phyloP scores from a whole-genome alignment of 2,888 invertebrate species.

The Clunio marinus region DNA sequence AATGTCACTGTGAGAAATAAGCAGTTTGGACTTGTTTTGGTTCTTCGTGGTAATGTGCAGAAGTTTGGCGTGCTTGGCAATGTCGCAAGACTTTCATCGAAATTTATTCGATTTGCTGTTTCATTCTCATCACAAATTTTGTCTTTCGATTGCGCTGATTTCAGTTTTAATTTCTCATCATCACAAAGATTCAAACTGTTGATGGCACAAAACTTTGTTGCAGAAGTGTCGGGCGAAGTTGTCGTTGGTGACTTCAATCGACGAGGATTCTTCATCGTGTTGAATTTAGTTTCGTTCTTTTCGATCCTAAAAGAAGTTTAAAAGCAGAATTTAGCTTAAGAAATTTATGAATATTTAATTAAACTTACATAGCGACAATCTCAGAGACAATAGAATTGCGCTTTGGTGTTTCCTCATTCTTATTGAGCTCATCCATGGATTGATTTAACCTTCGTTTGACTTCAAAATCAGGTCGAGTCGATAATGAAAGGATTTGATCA shows the following conservation, averaged over 20 bases:
- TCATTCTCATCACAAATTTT: background rate
- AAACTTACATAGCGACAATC: constrained; percentile 25
- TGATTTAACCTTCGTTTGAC: background rate
- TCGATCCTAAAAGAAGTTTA: constrained; percentile 21
- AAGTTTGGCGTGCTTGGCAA: constrained; percentile 57
- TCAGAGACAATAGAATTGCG: constrained; percentile 28
- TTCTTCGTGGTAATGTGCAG: constrained; percentile 68
- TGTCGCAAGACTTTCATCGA: background rate
- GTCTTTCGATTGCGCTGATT: background rate
- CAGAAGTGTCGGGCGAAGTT: constrained; percentile 42
- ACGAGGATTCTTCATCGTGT: constrained; percentile 28
- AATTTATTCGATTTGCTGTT: background rate
- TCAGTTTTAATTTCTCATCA: constrained; percentile 34
- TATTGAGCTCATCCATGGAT: constrained; percentile 20
- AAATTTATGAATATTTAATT: background rate
- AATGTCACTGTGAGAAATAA: constrained; percentile 69
- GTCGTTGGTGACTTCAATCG: background rate
- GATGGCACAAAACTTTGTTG: constrained; percentile 18
- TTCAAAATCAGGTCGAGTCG: background rate
- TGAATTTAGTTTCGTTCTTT: constrained; percentile 38
- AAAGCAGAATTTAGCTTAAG: background rate
- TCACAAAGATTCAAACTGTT: constrained; percentile 39
- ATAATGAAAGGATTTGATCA: background rate
- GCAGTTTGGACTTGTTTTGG: constrained; percentile 60
- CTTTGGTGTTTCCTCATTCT: background rate